phyloP scores from a whole-genome alignment of 2,797 vertebrate species.

The Sternarchorhynchus goeldii region DNA sequence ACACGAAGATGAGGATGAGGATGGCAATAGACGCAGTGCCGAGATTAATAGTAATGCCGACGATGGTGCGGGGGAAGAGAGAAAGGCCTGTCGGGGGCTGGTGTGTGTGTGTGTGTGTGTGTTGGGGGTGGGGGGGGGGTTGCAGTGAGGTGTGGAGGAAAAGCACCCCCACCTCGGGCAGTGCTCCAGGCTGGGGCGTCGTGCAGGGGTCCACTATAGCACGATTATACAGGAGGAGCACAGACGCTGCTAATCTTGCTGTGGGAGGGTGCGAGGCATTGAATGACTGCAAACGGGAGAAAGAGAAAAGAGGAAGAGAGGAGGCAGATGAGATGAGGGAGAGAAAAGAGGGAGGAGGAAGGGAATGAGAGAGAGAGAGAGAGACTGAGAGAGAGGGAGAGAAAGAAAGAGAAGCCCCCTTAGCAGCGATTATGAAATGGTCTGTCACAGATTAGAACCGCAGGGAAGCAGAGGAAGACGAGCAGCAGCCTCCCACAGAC shows the following conservation, averaged over 20 bases:
- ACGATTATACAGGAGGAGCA: slow-evolving; percentile 82
- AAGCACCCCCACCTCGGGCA: slow-evolving; percentile 70
- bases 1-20: slow-evolving; percentile 42
- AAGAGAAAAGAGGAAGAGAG: slow-evolving; percentile 56
- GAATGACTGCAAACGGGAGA: slow-evolving; percentile 75
- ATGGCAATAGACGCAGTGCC: not conserved
- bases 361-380: slow-evolving; percentile 37
- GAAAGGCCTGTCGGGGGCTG: slow-evolving; percentile 29
- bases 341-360: slow-evolving; percentile 49
- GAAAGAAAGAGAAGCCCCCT: slow-evolving; percentile 67
- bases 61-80: slow-evolving; percentile 16
- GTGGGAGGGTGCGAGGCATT: slow-evolving; percentile 80
- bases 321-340: slow-evolving; percentile 56
- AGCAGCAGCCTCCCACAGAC: slow-evolving; percentile 82
- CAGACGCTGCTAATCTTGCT: slow-evolving; percentile 78
- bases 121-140: slow-evolving; percentile 30
- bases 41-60: not conserved
- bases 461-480: slow-evolving; percentile 78
- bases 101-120: slow-evolving; percentile 10
- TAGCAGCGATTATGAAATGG: slow-evolving; percentile 86
- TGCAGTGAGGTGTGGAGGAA: slow-evolving; percentile 61
- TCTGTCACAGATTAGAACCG: slow-evolving; percentile 86
- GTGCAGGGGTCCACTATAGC: slow-evolving; percentile 71
- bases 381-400: slow-evolving; percentile 55
- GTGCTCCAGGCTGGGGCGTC: slow-evolving; percentile 64